Evolutionary conservation across 2,888 invertebrate genomes (phyloP), one percentile per base, ranked within the genome.

Genomic region (Unio pictorum): DNA sequence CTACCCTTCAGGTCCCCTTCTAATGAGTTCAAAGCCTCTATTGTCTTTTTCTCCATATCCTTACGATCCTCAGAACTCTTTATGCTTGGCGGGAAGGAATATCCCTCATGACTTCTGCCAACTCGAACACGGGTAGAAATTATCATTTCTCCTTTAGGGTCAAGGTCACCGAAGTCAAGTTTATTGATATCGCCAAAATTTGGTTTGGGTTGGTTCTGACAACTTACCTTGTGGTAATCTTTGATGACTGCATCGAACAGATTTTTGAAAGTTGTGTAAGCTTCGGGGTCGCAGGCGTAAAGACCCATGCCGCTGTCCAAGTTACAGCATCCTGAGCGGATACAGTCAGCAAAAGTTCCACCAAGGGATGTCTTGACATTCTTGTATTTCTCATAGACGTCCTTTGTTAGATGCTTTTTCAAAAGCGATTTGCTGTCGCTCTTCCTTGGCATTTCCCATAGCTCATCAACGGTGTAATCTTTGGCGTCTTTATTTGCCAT

Each of bases 241-340:
- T 87, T 96, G 91, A 87, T 81, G 66, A 87, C 79, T 4, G 81
- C 82, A 68, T 85, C 75, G 26, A 87, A 79, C n/a, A 87, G 67
- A 30, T 83, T 82, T 30, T 80, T 72, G 71, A 85, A 87, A 11
- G 76, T 76, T 15, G 79, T 77, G 74, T 87, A 87, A 0, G 79
- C 82, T 34, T 87, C 87, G 0, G 84, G 83, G 65, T 86, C 86
- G 56, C 80, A 78, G 23, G 86, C 86, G 63, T 83, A 84, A 30
- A 85, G 77, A 26, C 87, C 87, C 34, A 84, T 80, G 87, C 97
- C 97, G 80, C 97, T 97, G 92, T 99, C 98, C 91, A 95, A 94
- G 91, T 99, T 98, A 92, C 97, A 96, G 89, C 97, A 92, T 91
- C 96, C 95, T 95, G 98, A 98, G 91, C 81, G 82, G 71, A 87